phyloP scores from a whole-genome alignment of 2,888 invertebrate genomes.

The Ophion ventricosus region DNA sequence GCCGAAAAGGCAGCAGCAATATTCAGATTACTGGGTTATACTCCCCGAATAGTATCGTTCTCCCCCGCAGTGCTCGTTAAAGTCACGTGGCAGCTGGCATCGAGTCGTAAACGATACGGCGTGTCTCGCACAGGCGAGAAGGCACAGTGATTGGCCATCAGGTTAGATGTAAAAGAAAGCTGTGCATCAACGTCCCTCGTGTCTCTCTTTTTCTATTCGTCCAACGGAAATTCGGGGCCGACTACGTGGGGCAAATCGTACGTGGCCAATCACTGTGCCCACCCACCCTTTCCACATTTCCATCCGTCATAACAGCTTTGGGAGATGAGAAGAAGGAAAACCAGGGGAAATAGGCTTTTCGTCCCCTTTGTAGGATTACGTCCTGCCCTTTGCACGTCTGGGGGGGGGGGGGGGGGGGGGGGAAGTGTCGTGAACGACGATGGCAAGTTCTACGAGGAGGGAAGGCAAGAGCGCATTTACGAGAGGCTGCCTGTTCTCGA shows the following conservation, averaged over 20 bases:
- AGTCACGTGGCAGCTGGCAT: constrained; percentile 59
- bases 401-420: background rate
- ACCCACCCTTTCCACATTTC: background rate
- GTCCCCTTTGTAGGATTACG: constrained; percentile 35
- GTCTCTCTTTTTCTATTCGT: background rate
- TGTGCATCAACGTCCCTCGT: background rate
- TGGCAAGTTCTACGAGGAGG: background rate
- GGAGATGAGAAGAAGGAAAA: constrained; percentile 9
- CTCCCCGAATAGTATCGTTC: constrained; percentile 42
- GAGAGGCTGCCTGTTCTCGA: constrained; percentile 17
- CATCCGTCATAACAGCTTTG: constrained; percentile 19
- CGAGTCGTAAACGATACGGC: constrained; percentile 28
- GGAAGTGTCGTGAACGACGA: constrained; percentile 22
- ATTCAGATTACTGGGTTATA: constrained; percentile 45
- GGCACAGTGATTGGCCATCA: constrained; percentile 45
- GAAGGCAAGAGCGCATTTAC: constrained; percentile 21
- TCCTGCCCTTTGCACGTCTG: constrained; percentile 5
- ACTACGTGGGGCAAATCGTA: background rate
- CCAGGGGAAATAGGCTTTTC: constrained; percentile 20
- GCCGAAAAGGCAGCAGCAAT: constrained; percentile 17
- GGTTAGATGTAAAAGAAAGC: background rate
- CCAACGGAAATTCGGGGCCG: background rate
- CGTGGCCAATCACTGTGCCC: constrained; percentile 46
- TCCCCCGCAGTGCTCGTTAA: constrained; percentile 51
- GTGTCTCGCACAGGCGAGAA: background rate